Evolutionary conservation across 2,797 vertebrate species (phyloP).

Genomic region (Sebastes cheni): DNA sequence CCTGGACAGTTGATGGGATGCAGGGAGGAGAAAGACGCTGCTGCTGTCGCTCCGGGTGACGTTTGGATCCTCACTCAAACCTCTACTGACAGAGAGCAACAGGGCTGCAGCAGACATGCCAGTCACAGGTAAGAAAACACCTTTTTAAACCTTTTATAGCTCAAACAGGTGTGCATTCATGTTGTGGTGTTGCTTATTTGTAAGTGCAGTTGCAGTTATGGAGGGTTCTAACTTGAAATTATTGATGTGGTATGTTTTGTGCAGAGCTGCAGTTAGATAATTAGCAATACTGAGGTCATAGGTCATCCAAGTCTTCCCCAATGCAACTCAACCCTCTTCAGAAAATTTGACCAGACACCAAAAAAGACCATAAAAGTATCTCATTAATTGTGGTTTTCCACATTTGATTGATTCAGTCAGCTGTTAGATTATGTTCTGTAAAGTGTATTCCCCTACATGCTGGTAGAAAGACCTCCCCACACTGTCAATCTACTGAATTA

Average conservation of each 20-base stretch:
- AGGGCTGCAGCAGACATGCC: constrained; percentile 30
- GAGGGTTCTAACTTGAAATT: not conserved
- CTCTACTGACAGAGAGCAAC: constrained; percentile 18
- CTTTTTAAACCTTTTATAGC: accelerated
- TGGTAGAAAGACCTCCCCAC: not conserved
- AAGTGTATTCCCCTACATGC: not conserved
- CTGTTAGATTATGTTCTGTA: not conserved
- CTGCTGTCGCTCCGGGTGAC: not conserved
- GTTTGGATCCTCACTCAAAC: constrained; percentile 11
- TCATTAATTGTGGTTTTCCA: not conserved
- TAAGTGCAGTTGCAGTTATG: not conserved
- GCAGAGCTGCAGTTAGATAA: not conserved
- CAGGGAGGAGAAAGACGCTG: constrained; percentile 25
- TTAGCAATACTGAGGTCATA: not conserved
- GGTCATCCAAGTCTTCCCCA: not conserved
- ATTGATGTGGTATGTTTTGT: not conserved
- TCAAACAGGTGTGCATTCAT: not conserved
- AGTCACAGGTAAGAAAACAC: constrained; percentile 55
- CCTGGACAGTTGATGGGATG: constrained; percentile 60
- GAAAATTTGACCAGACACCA: not conserved
- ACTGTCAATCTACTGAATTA: not conserved
- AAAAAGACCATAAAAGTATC: accelerated
- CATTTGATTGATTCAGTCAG: not conserved
- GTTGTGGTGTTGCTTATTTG: not conserved
- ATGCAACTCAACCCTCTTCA: not conserved